Evolutionary conservation across 2,888 invertebrate genomes (phyloP), one percentile per base, ranked within the genome.

Genomic region (Drosophila pegasa): DNA sequence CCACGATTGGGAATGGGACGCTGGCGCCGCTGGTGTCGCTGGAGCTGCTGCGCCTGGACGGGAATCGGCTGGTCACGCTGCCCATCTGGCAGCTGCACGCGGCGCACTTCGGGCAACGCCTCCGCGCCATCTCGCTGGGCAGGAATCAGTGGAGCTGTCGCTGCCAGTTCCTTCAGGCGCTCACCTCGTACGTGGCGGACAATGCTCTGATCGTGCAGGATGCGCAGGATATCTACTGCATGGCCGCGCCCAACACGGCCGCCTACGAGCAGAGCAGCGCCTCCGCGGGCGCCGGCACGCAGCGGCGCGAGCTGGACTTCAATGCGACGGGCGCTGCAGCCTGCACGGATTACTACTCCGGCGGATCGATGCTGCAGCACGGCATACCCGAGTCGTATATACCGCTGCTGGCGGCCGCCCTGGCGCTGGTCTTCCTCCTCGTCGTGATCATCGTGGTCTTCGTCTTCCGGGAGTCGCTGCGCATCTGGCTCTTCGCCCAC

Each of bases 71-170:
- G 82, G 94, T 96, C 22, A 95, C 95, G 45, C 96, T 97, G 91
- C 95, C 96, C 64, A 95, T 98, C 50, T 97, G 97, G 97, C 95
- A 95, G 87, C 71, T 92, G 51, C 91, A 91, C 67, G 83, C 89
- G 48, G 81, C 89, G n/a, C 92, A 92, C 47, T 92, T 92, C 40
- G 85, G 88, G 5, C 89, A 89, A 41, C 81, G 89, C 0, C 52
- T 92, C 65, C 93, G 94, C 29, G 92, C 92, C 1, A 87, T 94
- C 1, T 84, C 85, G 0, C 93, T 98, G 72, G 96, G 96, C 10
- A 94, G 95, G 80, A 98, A 98, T 92, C 94, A 95, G 68, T 98
- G 98, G 98, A 96, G 96, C 63, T 98, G 98, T 91, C 95, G 97
- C 87, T 98, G 98, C 93, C 96, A 96, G 91, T 97, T 97, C 93